A percentile compares a stretch with the other conserved stretches of the same genome.
Evolutionary conservation across 92 coral and sea anemone species (phyloP).

Genomic region (Porites evermanni): DNA sequence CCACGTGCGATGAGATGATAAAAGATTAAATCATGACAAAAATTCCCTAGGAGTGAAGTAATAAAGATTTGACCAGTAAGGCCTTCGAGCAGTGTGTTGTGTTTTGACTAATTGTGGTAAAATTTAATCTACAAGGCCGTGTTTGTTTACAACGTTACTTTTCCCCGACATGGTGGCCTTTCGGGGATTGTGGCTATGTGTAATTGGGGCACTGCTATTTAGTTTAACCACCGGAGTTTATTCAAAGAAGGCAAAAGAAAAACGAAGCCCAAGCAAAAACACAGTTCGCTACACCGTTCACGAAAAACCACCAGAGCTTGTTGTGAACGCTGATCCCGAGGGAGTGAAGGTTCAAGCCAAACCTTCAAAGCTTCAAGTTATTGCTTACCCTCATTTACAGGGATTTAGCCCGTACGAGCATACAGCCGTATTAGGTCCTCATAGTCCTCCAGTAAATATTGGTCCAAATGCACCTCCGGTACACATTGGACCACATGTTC

Average conservation of each 20-base stretch:
- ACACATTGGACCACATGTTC: conserved; percentile 98
- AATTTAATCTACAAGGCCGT: conserved; percentile 40
- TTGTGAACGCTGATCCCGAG: conserved; percentile 88
- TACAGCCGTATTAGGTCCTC: conserved; percentile 99
- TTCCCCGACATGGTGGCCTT: conserved; percentile 79
- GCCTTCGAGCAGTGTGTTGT: conserved; percentile 42
- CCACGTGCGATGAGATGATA: conserved; percentile 75
- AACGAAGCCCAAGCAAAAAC: conserved; percentile 65
- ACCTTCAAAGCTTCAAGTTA: conserved; percentile 96
- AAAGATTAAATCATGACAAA: conserved; percentile 78
- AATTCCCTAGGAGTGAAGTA: conserved; percentile 72
- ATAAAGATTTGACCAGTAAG: conserved; percentile 53
- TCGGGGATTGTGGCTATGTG: conserved; percentile 70
- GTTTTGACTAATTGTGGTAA: conserved; percentile 43
- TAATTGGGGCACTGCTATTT: conserved; percentile 53
- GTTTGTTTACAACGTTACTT: conserved; percentile 39
- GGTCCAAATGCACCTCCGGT: conserved; percentile 99
- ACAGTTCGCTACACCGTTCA: conserved; percentile 87
- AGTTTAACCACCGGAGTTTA: conserved; percentile 53
- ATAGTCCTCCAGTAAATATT: conserved; percentile 98
- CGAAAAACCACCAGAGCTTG: conserved; percentile 89
- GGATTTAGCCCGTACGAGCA: conserved; percentile 95
- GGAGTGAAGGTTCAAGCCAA: conserved; percentile 92
- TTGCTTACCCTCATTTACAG: conserved; percentile 93
- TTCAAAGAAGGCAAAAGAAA: conserved; percentile 57